Conservation (phyloP, 2,888 invertebrate genomes). For the Endotricha flammealis region DNA sequence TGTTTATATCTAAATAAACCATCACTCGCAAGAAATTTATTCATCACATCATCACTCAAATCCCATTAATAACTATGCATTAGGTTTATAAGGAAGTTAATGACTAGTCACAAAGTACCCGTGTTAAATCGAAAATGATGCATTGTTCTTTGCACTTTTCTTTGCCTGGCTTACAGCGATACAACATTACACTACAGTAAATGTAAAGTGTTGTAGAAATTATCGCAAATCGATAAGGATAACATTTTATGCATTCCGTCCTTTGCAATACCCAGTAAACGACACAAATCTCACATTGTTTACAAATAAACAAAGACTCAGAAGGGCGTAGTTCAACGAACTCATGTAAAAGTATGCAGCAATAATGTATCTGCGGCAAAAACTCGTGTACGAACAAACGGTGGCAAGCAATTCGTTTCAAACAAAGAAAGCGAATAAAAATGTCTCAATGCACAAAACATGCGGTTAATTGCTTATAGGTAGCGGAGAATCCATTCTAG, state of each 20-base stretch:
- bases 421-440: conserved; percentile 54
- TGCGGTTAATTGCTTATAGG: conserved; percentile 50
- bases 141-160: too few relatives aligned
- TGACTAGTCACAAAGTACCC: too few relatives aligned
- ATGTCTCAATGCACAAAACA: conserved; percentile 50
- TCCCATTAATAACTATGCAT: too few relatives aligned
- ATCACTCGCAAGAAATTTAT: too few relatives aligned
- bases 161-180: too few relatives aligned
- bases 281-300: conserved; percentile 48
- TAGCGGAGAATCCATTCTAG: conserved; percentile 49
- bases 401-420: conserved; percentile 35
- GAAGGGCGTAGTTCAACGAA: conserved; percentile 46
- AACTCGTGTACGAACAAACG: conserved; percentile 35
- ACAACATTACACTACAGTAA: too few relatives aligned
- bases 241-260: not conserved
- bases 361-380: conserved; percentile 28
- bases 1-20: too few relatives aligned
- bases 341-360: conserved; percentile 42
- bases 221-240: not conserved
- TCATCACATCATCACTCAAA: too few relatives aligned
- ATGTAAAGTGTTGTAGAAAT: too few relatives aligned
- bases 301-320: conserved; percentile 49
- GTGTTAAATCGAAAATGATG: too few relatives aligned
- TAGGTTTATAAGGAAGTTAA: too few relatives aligned
- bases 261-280: conserved; percentile 29